Conservation (phyloP, 1,140 invertebrate genomes). For the Drosophila carrolli region DNA sequence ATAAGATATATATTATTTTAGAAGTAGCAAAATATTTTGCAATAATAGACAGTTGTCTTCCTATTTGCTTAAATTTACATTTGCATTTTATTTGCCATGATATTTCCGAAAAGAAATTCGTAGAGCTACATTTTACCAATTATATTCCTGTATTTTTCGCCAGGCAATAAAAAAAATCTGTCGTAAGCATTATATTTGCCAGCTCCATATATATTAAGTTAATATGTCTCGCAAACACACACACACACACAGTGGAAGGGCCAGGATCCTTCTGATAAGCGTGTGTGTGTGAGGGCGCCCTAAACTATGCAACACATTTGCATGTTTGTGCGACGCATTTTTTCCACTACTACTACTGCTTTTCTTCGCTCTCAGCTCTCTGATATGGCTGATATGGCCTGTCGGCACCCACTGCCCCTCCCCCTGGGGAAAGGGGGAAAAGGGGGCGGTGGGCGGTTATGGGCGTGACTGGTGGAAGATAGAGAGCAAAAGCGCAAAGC, state of each 20-base stretch:
- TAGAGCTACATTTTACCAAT: conserved; percentile 1
- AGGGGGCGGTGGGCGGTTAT: not conserved
- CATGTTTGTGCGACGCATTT: conserved; percentile 66
- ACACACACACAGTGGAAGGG: conserved; percentile 1
- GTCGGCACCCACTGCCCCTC: conserved; percentile 19
- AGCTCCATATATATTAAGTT: conserved; percentile 72
- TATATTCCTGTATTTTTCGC: conserved; percentile 3
- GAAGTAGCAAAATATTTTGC: too few species aligned
- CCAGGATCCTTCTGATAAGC: conserved; percentile 23
- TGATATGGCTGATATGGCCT: conserved; percentile 38
- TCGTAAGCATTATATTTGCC: conserved; percentile 68
- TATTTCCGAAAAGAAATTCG: not conserved
- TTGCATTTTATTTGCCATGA: not conserved
- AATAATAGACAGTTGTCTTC: too few species aligned
- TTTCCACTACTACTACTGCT: conserved; percentile 15
- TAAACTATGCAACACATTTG: conserved; percentile 80
- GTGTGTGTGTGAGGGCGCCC: conserved; percentile 35
- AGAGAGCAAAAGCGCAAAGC: conserved; percentile 19
- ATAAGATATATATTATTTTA: too few species aligned
- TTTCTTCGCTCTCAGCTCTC: conserved; percentile 24
- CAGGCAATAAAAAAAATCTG: conserved; percentile 33
- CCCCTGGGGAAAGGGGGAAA: not conserved
- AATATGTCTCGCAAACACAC: conserved; percentile 51
- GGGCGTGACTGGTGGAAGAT: conserved; percentile 17
- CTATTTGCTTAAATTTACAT: not conserved